Evolutionary conservation across 2,888 invertebrate species (phyloP).

Genomic region (Hyppa rectilinea): DNA sequence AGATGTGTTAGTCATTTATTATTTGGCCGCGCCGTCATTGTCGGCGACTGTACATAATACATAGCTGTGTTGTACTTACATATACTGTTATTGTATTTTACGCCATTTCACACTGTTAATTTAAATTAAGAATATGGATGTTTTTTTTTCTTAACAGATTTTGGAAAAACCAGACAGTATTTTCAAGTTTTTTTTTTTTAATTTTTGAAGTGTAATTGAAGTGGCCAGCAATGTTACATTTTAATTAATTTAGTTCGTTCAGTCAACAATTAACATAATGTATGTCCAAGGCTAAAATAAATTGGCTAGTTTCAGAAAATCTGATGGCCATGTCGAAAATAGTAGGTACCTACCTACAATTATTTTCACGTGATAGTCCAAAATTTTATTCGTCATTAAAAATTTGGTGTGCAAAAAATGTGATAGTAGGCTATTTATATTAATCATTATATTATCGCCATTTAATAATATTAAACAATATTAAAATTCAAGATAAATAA

Average conservation of each 20-base stretch:
- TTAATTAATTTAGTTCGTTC: conserved; percentile 26
- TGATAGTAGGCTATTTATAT: conserved; percentile 48
- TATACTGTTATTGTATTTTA: conserved; percentile 66
- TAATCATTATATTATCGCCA: conserved; percentile 74
- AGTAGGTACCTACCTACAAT: not conserved
- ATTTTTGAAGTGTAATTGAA: conserved; percentile 7
- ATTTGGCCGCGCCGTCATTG: conserved; percentile 64
- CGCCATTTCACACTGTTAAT: conserved; percentile 51
- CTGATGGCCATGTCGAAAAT: not conserved
- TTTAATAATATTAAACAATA: conserved; percentile 78
- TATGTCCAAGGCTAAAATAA: conserved; percentile 33
- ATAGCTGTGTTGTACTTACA: conserved; percentile 68
- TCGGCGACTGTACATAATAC: conserved; percentile 62
- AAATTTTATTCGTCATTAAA: conserved; percentile 28
- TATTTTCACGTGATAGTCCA: conserved; percentile 1
- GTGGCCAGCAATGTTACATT: conserved; percentile 14
- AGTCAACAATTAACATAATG: conserved; percentile 25
- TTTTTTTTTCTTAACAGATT: conserved; percentile 14
- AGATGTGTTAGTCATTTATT: conserved; percentile 69
- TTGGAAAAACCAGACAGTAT: conserved; percentile 4
- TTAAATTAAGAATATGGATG: conserved; percentile 40
- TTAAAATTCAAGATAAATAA: conserved; percentile 86
- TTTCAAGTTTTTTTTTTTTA: not conserved
- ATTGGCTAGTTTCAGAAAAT: conserved; percentile 28
- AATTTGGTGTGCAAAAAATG: conserved; percentile 28